Evolutionary conservation across 2,888 invertebrate species (phyloP), one percentile per base, ranked within the genome.

Genomic region (Phortica okadai): DNA sequence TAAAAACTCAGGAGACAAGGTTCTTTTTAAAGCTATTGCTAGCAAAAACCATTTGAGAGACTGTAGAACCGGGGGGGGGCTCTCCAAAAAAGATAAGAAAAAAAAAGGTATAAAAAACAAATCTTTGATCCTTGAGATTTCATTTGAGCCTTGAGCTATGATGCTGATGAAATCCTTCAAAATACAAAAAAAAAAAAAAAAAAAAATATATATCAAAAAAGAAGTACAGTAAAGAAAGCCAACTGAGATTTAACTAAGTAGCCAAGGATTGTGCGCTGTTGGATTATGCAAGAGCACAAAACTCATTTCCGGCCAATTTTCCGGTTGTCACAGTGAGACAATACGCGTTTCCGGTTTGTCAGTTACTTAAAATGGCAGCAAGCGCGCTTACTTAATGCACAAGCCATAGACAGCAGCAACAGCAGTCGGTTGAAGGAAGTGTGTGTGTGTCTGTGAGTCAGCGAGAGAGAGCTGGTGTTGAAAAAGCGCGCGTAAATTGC

Each of bases 301-400:
- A 72, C 70, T 72, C 70, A 72, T 54, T 72, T 72, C 70, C 70
- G 70, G 21, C 14, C 41, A 72, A 72, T 72, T 72, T 72, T 72
- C 70, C 70, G 70, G 70, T 44, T 72, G 70, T 72, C 70, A 72
- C 56, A n/a, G 70, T n/a, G n/a, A 54, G 70, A 72, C 70, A 72
- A 56, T 72, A 56, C 70, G 70, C 70, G 70, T 56, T 72, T 72
- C 70, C 54, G 69, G 69, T 69, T 69, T 66, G 41, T 14, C 64
- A 64, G 41, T 41, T 59, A 14, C 33, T 66, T 42, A 66, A 66
- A 66, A 59, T 59, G 59, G 16, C 59, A 21, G 16, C 21, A 21
- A 10, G 25, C 8, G 21, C 8, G 4, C 11, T 41, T 14, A 41
- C 64, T 33, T 16, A 16, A 59, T 33, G 21, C 8, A 59, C n/a